These are phyloP conservation scores for Rhynchonema sp. DNA, from an alignment of 2,888 invertebrate species.

Conservation along the genomic window DNA sequence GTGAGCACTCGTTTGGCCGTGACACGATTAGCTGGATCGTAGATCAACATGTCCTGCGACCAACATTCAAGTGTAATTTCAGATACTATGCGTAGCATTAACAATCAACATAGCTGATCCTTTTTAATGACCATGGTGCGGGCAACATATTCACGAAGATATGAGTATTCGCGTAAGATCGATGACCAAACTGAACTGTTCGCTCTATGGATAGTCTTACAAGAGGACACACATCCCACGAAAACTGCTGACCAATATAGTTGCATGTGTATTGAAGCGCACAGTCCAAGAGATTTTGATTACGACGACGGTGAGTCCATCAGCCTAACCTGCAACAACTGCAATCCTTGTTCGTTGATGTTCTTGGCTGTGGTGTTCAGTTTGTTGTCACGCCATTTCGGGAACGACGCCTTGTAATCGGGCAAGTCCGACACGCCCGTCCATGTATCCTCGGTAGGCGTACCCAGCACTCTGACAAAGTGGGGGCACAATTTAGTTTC, in stretches of 20 bases:
- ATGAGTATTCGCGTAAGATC: no score
- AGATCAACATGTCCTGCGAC: conserved; percentile 56
- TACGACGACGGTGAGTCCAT: no score
- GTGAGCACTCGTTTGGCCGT: conserved; percentile 57
- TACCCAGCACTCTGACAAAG: conserved; percentile 64
- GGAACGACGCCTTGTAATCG: conserved; percentile 75
- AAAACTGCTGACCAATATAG: background rate
- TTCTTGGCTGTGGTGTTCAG: conserved; percentile 6
- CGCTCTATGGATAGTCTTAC: no score
- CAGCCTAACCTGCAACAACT: conserved; percentile 1
- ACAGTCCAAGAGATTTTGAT: no score
- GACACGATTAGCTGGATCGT: conserved; percentile 69
- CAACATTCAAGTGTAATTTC: background rate
- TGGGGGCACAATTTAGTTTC: no score
- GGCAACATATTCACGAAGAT: background rate
- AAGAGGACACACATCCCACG: background rate
- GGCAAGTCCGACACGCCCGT: conserved; percentile 60
- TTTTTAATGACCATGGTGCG: no score
- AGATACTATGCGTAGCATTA: no score
- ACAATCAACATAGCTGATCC: no score
- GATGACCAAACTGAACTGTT: no score
- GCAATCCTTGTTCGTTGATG: background rate
- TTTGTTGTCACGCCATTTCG: conserved; percentile 51
- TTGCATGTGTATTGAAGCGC: no score
- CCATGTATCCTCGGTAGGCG: conserved; percentile 68